phyloP scores from a whole-genome alignment of 2,113 vertebrate genomes.

The Astur gentilis region DNA sequence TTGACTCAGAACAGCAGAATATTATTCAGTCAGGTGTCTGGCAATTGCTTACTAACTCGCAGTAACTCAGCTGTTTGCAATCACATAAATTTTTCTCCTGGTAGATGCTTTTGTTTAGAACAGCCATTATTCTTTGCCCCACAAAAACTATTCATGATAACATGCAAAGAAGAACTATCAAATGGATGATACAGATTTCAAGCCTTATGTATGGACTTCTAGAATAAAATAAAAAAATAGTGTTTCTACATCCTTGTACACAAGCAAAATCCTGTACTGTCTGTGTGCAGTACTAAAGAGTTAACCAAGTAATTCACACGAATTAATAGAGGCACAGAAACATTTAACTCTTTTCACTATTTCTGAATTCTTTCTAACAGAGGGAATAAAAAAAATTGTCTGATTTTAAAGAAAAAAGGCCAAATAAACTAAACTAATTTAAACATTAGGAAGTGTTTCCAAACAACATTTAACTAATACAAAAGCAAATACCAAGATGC shows the following conservation, averaged over 20 bases:
- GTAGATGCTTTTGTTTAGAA: not conserved
- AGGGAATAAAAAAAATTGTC: not conserved
- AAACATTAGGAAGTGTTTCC: not conserved
- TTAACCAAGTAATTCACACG: not conserved
- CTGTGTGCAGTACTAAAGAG: not conserved
- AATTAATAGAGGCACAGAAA: not conserved
- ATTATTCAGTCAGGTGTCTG: not conserved
- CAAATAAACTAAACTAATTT: not conserved
- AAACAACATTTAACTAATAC: not conserved
- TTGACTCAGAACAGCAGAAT: not conserved
- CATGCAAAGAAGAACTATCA: not conserved
- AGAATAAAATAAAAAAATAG: not conserved
- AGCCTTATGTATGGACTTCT: not conserved
- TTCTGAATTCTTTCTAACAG: not conserved
- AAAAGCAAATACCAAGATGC: not conserved
- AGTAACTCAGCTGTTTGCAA: not conserved
- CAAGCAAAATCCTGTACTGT: not conserved
- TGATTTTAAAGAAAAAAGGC: not conserved
- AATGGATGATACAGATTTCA: not conserved
- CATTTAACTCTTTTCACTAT: not conserved
- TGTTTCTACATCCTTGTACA: not conserved
- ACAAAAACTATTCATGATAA: not conserved
- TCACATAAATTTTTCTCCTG: not conserved
- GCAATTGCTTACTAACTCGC: not conserved
- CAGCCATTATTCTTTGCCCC: not conserved